Evolutionary conservation across 1,140 invertebrate species (phyloP).

Genomic region (Drosophila asahinai): DNA sequence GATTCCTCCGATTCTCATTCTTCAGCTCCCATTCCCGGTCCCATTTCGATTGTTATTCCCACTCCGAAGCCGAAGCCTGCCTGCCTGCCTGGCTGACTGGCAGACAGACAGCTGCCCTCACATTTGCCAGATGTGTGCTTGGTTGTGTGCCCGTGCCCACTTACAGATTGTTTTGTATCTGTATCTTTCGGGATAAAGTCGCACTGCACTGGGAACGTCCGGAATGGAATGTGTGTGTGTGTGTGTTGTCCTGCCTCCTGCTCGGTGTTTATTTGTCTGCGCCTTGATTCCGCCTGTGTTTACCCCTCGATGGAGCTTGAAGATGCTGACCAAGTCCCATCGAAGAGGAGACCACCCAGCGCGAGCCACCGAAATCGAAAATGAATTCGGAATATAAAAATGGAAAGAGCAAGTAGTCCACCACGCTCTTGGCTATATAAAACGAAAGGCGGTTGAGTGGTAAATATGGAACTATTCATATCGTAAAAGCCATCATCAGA

Average conservation of each 20-base stretch:
- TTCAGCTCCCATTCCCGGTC: neutral
- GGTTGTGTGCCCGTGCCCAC: slow-evolving; percentile 22
- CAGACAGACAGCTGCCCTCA: slow-evolving; percentile 67
- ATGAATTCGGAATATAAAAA: neutral
- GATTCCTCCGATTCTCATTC: slow-evolving; percentile 12
- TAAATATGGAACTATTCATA: slow-evolving; percentile 11
- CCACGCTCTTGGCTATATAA: neutral
- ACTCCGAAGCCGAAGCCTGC: neutral
- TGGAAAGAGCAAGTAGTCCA: slow-evolving; percentile 12
- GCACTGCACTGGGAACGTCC: slow-evolving; percentile 25
- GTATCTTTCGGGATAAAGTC: slow-evolving; percentile 23
- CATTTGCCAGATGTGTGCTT: slow-evolving; percentile 69
- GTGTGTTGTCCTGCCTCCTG: neutral
- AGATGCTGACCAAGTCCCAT: slow-evolving; percentile 24
- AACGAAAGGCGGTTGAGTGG: slow-evolving; percentile 9
- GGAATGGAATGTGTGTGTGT: slow-evolving; percentile 11
- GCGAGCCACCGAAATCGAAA: slow-evolving; percentile 12
- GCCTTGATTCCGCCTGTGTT: slow-evolving; percentile 18
- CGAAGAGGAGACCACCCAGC: slow-evolving; percentile 18
- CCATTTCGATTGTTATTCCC: slow-evolving; percentile 12
- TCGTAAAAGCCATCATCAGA: slow-evolving; percentile 5
- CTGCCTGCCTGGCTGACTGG: slow-evolving; percentile 31
- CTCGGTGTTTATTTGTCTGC: slow-evolving; percentile 33
- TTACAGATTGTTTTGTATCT: slow-evolving; percentile 69
- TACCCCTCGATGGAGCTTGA: slow-evolving; percentile 1